Base-by-base conservation (phyloP, 1,140 invertebrate genomes). In the Gonioctena quinquepunctata region DNA sequence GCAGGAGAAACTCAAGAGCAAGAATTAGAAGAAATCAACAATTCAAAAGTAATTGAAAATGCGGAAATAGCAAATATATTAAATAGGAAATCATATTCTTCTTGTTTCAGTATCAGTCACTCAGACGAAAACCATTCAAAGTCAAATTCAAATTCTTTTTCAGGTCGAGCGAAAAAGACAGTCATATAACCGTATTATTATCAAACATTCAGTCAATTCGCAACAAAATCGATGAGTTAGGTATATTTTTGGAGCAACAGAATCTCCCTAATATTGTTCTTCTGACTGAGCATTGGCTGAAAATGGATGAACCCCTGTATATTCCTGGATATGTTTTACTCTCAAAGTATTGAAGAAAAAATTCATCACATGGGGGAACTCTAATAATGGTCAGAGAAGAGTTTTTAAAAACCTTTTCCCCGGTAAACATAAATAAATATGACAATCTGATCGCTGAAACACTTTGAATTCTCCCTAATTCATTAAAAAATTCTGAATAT, bases 1-100 rank as follows among this genome's bases (percentile, higher is more conserved):
- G 49, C 49, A 50, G 49, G 49, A n/a, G 49, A 50, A 50, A 50
- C n/a, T 50, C n/a, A 50, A 50, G 49, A 50, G 49, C 49, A 50
- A 50, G 18, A 50, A 50, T n/a, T 19, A 50, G 18, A 50, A 50
- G 49, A 50, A 3, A 50, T 50, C 13, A 50, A n/a, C 49, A 50
- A 6, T 50, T 50, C 49, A 19, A 50, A 50, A n/a, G 49, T 6
- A 50, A 50, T 19, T 50, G 4, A 50, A n/a, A 50, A 50, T 50
- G 49, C 49, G 49, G 49, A 50, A 50, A 50, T 50, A 50, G 49
- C 49, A 50, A 50, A 50, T 50, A 4, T 50, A 50, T 4, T n/a
- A 50, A 50, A 50, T 50, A 4, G 49, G 49, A 50, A 50, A 50
- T 50, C 49, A 50, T 50, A 50, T 50, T 50, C 49, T 50, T 50